phyloP scores from a whole-genome alignment of 2,888 invertebrate genomes.

The Myathropa florea region DNA sequence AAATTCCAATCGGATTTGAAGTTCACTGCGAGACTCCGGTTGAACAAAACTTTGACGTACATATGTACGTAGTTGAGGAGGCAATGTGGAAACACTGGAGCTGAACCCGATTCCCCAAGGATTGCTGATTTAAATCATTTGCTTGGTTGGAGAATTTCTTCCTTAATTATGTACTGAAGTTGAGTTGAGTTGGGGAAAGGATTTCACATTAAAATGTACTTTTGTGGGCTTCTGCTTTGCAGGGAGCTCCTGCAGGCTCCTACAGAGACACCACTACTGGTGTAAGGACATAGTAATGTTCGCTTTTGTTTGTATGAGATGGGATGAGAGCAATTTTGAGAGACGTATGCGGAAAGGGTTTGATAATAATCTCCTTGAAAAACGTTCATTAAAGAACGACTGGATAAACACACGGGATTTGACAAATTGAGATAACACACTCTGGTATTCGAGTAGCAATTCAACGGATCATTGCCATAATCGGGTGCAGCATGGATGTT shows the following conservation, averaged over 20 bases:
- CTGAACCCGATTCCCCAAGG: not conserved
- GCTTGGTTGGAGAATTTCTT: not conserved
- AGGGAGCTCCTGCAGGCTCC: too few relatives aligned
- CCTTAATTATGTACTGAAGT: not conserved
- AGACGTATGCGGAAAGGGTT: too few relatives aligned
- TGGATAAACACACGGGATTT: not conserved
- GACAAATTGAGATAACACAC: not conserved
- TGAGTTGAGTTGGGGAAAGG: not conserved
- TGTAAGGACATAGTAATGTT: not conserved
- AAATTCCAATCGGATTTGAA: slow-evolving; percentile 23
- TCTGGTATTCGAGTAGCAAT: not conserved
- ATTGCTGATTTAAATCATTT: slow-evolving; percentile 1
- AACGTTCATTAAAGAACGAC: not conserved
- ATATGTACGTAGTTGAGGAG: not conserved
- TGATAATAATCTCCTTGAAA: too few relatives aligned
- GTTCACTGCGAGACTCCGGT: not conserved
- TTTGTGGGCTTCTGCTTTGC: not conserved
- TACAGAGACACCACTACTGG: too few relatives aligned
- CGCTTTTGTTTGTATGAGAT: not conserved
- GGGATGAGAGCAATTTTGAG: not conserved
- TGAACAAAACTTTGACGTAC: slow-evolving; percentile 9
- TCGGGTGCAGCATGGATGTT: too few relatives aligned
- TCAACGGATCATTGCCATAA: not conserved
- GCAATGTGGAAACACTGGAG: not conserved
- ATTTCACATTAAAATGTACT: not conserved